These are phyloP conservation scores for Lacanobia wlatinum DNA, from an alignment of 2,888 invertebrate species.

Conservation along the genomic window DNA sequence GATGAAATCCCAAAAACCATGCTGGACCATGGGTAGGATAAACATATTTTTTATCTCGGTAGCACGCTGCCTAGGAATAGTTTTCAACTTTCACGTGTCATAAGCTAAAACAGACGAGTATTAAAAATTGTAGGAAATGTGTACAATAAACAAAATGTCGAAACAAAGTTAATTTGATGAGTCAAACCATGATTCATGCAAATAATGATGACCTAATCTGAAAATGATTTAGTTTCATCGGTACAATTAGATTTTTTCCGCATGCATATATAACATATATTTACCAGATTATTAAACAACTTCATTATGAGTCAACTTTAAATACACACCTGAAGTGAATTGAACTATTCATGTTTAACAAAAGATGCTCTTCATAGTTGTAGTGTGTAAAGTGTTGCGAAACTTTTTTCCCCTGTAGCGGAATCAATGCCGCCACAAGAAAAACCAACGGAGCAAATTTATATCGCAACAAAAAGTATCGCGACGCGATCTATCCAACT, in stretches of 20 bases:
- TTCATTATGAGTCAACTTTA: slow-evolving; percentile 3
- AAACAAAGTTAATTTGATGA: slow-evolving; percentile 1
- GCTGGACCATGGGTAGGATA: no score
- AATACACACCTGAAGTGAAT: not conserved
- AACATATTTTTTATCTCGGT: no score
- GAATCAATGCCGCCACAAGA: no score
- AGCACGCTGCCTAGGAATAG: no score
- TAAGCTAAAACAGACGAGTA: no score
- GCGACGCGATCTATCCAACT: no score
- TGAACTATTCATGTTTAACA: not conserved
- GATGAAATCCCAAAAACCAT: no score
- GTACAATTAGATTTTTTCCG: slow-evolving; percentile 3
- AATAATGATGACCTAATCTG: slow-evolving; percentile 17
- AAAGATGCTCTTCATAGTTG: not conserved
- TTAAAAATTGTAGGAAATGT: not conserved
- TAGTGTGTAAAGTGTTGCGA: not conserved
- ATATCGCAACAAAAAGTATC: no score
- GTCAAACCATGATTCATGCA: slow-evolving; percentile 33
- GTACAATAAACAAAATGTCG: slow-evolving; percentile 7
- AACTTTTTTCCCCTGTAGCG: no score
- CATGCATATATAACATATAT: not conserved
- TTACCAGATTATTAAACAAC: slow-evolving; percentile 1
- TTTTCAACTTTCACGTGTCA: no score
- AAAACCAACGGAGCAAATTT: no score
- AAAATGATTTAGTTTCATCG: not conserved